A percentile compares a stretch with the other conserved stretches of the same genome.
Conservation (phyloP, 1,140 invertebrate species). For the Orchesella cincta region DNA sequence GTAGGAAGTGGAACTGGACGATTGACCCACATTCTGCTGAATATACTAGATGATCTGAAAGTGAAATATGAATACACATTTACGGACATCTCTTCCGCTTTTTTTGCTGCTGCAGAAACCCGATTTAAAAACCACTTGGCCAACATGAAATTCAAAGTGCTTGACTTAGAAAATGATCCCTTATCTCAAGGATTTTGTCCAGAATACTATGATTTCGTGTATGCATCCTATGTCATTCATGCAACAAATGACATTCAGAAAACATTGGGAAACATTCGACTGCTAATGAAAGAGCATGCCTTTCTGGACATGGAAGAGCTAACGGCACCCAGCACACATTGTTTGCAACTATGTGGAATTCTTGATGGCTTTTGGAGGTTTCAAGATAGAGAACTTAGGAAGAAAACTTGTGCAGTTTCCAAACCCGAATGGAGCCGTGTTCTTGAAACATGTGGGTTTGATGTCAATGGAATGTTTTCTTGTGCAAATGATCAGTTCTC, state of each 20-base stretch:
- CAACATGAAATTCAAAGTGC: constrained; percentile 3
- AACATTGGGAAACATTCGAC: not conserved
- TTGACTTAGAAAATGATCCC: constrained; percentile 37
- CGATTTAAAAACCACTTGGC: not conserved
- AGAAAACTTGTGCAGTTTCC: not conserved
- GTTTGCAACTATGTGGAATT: not conserved
- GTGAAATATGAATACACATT: not conserved
- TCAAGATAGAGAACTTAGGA: not conserved
- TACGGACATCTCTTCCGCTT: constrained; percentile 7
- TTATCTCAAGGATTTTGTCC: constrained; percentile 25
- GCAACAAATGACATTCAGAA: not conserved
- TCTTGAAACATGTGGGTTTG: not conserved
- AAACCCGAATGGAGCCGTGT: too few species aligned
- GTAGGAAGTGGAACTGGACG: not conserved
- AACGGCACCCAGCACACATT: not conserved
- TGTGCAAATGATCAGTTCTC: not conserved
- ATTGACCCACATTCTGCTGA: not conserved
- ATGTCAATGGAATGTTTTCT: not conserved
- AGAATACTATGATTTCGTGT: constrained; percentile 32
- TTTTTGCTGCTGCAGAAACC: not conserved
- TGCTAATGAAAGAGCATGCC: not conserved
- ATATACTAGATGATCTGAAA: not conserved
- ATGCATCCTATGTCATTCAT: constrained; percentile 34
- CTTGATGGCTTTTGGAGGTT: not conserved
- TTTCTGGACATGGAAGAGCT: not conserved